These are phyloP conservation scores for Polypterus senegalus DNA, from an alignment of 2,113 vertebrate species.

Conservation along the genomic window DNA sequence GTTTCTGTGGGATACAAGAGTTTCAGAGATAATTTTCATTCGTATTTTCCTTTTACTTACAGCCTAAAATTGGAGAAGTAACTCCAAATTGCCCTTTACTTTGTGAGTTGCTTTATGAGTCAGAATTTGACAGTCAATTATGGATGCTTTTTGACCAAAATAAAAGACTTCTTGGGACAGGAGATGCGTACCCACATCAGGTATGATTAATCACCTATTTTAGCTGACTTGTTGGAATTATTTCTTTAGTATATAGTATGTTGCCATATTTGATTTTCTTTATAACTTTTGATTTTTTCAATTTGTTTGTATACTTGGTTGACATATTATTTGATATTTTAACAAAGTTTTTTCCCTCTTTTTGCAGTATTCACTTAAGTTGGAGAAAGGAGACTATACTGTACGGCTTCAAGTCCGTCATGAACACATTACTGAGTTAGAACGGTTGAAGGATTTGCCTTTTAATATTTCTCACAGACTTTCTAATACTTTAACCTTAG, in stretches of 20 bases:
- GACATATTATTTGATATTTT: slow-evolving; percentile 17
- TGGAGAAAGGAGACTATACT: slow-evolving; percentile 95
- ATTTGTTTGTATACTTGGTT: neutral
- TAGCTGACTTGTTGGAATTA: no score
- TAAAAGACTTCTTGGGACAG: slow-evolving; percentile 88
- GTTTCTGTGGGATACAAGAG: slow-evolving; percentile 4
- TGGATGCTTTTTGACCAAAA: slow-evolving; percentile 98
- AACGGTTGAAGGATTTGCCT: slow-evolving; percentile 89
- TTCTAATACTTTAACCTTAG: slow-evolving; percentile 76
- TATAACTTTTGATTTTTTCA: neutral
- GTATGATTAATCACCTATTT: slow-evolving; percentile 35
- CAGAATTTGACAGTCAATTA: slow-evolving; percentile 94
- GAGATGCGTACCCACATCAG: slow-evolving; percentile 97
- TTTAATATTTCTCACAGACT: slow-evolving; percentile 90
- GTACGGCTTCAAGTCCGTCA: slow-evolving; percentile 90
- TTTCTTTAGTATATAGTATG: no score
- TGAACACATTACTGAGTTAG: slow-evolving; percentile 82
- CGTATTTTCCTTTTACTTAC: slow-evolving; percentile 20
- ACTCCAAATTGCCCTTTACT: slow-evolving; percentile 88
- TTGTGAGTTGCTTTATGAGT: slow-evolving; percentile 89
- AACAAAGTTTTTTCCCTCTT: slow-evolving; percentile 18
- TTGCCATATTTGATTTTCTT: no score
- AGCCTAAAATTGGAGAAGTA: slow-evolving; percentile 95
- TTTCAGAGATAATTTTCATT: no score
- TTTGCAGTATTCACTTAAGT: slow-evolving; percentile 85